Evolutionary conservation across 2,113 vertebrate genomes (phyloP), one percentile per base, ranked within the genome.

Genomic region (Xenopus laevis): DNA sequence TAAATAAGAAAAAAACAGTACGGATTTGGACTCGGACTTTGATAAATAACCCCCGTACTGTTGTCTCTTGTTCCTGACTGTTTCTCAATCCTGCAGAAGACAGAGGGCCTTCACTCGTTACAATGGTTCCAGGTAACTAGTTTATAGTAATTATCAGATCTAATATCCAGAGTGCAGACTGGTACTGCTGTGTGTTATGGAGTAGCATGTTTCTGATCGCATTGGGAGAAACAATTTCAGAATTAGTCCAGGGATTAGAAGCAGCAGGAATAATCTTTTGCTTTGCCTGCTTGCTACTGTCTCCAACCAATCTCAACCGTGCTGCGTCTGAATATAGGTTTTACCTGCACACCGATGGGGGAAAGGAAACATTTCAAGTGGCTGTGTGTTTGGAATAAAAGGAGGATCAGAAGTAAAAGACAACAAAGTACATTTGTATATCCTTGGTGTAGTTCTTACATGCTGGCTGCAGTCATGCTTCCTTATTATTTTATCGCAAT

Each of bases 161-260:
- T 76, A 47, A 63, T 27, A 69, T 27, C 65, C 60, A 76, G 73
- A 18, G 46, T 68, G 68, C 52, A 76, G 63, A 76, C 50, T 69
- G 55, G 68, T 69, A 50, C 65, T 66, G 53, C 15, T 21, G 73
- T 69, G 57, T 63, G 61, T 59, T 63, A 46, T 55, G 66, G 53
- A 69, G 68, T 66, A 76, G 73, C 73, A 62, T 76, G 73, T 74
- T 66, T 74, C 60, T 67, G 72, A 76, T 68, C 69, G 66, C 73
- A 69, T 69, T 76, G 59, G 20, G 52, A 72, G 21, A 76, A 81
- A 20, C 50, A 72, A 68, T 60, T 73, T 57, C 18, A 71, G 21
- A 47, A 80, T 80, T 82, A 62, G 60, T 62, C 55, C 73, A 71
- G 69, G 79, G 71, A 80, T 80, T 61, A 52, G 69, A 64, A 73